Conservation (phyloP, 2,888 invertebrate genomes). For the Dendrolimus pini region DNA sequence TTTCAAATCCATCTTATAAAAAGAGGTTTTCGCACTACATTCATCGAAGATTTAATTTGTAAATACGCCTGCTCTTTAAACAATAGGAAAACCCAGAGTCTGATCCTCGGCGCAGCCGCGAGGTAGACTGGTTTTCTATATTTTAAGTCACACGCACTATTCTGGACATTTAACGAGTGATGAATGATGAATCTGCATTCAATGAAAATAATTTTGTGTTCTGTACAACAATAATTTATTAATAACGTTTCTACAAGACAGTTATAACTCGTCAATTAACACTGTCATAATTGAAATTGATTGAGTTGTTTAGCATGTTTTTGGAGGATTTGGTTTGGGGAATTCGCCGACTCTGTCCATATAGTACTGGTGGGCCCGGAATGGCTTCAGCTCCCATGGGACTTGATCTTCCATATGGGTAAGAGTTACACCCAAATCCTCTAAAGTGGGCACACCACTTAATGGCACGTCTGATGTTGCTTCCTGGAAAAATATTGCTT, state of each 20-base stretch:
- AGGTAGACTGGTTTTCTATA: too few species aligned
- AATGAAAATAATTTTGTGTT: not conserved
- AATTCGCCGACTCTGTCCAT: conserved; percentile 86
- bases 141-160: too few species aligned
- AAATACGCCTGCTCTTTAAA: too few species aligned
- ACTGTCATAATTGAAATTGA: not conserved
- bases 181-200: too few species aligned
- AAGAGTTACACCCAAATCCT: conserved; percentile 90
- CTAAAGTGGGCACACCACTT: conserved; percentile 83
- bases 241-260: conserved; percentile 27
- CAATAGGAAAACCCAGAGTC: too few species aligned
- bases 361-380: conserved; percentile 82
- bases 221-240: conserved; percentile 23
- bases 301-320: conserved; percentile 18
- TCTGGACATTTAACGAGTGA: too few species aligned
- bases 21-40: too few species aligned
- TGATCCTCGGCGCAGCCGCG: too few species aligned
- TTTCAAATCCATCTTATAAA: too few species aligned
- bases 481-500: conserved; percentile 74
- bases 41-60: too few species aligned
- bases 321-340: conserved; percentile 80
- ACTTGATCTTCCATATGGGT: conserved; percentile 87
- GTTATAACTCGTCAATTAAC: not conserved
- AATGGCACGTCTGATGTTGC: conserved; percentile 82
- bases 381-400: conserved; percentile 88